Base-by-base conservation (phyloP, 2,888 invertebrate genomes). In the Agrenia bidenticulata region DNA sequence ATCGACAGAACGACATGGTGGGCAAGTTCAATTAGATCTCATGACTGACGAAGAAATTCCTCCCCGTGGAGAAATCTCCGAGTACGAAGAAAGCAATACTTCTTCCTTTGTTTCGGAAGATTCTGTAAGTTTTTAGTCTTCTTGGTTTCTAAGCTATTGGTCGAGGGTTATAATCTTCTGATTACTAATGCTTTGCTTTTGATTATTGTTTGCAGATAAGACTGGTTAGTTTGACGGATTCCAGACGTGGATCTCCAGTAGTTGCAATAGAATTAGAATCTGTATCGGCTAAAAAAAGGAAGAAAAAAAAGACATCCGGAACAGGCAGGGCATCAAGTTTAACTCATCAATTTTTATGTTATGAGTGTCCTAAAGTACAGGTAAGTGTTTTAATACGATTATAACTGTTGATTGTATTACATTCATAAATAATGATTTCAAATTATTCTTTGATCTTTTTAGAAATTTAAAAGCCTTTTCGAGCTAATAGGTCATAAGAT, bases 11-110 rank as follows among this genome's bases (percentile, higher is more conserved):
- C 21, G 54, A 17, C 57, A 62, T 49, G 37, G 53, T 24, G 13
- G 57, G 1, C 66, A 53, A 19, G 54, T 51, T 19, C 66, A 71
- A 57, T 55, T 69, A 55, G 71, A 90, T 78, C 91, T 92, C 77
- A 85, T 89, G 75, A 87, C 92, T 0, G 91, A 92, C 78, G 92
- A 92, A 80, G 86, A 88, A 73, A 92, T 92, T 90, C 92, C 92
- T 41, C 88, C 92, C 0, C 85, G 90, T 69, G 92, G 92, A 1
- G 92, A 92, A 80, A 84, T 92, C 49, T 91, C 90, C 15, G 92
- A 90, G 17, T 92, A 91, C 79, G 92, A 92, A 64, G 76, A 76
- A 65, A 76, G 76, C 51, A 76, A 73, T 51, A 72, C 72, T 15
- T 75, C 75, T 1, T 73, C 73, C 21, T 63, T 74, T 41, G 49